Percentiles rank a stretch among this genome's conserved stretches.
Evolutionary conservation across 2,113 vertebrate species (phyloP).

Genomic region (Scatophagus argus): DNA sequence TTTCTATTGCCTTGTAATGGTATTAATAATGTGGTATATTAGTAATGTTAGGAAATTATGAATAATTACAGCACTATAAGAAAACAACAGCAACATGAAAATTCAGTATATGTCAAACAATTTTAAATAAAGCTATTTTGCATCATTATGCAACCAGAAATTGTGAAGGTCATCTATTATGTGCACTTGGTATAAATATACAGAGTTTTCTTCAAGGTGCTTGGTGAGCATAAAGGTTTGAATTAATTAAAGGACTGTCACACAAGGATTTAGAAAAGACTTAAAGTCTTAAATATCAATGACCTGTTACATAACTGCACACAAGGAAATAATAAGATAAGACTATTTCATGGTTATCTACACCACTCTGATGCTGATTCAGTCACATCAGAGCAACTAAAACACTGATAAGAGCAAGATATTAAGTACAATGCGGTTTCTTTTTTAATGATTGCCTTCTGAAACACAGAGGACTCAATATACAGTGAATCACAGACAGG

Average conservation of each 20-base stretch:
- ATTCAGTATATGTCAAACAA: not conserved
- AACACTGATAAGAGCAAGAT: conserved; percentile 8
- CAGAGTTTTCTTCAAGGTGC: not conserved
- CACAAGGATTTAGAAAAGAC: not conserved
- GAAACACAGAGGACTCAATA: conserved; percentile 22
- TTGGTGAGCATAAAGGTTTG: conserved; percentile 4
- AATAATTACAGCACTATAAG: too few relatives aligned
- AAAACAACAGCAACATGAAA: not conserved
- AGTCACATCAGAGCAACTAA: conserved; percentile 17
- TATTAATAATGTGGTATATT: too few relatives aligned
- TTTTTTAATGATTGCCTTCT: conserved; percentile 9
- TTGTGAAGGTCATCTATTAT: conserved; percentile 9
- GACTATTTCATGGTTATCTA: conserved; percentile 29
- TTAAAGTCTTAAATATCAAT: conserved; percentile 23
- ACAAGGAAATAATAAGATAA: conserved; percentile 18
- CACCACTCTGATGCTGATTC: conserved; percentile 13
- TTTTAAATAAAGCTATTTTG: not conserved
- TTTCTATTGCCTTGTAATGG: too few relatives aligned
- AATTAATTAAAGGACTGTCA: conserved; percentile 1
- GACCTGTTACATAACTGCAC: conserved; percentile 27
- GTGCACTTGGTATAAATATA: not conserved
- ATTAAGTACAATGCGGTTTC: not conserved
- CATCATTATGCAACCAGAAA: conserved; percentile 1
- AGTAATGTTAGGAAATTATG: too few relatives aligned
- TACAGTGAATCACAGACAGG: conserved; percentile 8